Percentiles rank a stretch among this genome's conserved stretches.
Conservation (phyloP, 2,113 vertebrate genomes). For the Mastomys natalensis region DNA sequence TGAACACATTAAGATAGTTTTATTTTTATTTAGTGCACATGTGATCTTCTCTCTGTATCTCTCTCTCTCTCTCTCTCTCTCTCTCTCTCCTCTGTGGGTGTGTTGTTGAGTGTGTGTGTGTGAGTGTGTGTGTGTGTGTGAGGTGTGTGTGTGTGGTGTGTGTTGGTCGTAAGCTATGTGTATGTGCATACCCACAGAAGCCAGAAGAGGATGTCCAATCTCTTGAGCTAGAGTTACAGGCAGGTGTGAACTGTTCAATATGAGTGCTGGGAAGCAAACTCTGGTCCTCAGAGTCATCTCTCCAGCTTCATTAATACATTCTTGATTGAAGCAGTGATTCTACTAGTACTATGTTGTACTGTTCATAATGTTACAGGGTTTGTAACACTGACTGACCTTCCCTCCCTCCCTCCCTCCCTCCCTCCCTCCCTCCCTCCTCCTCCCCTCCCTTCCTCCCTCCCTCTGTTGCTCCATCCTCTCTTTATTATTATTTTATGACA, state of each 20-base stretch:
- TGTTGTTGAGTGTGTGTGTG: too few species aligned
- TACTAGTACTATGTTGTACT: background rate
- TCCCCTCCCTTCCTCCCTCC: rapidly evolving
- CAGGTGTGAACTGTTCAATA: background rate
- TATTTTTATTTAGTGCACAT: background rate
- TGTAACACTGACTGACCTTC: background rate
- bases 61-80: too few species aligned
- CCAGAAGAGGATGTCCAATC: background rate
- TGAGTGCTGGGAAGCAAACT: background rate
- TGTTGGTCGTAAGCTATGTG: too few species aligned
- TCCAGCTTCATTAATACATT: background rate
- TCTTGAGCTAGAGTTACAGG: background rate
- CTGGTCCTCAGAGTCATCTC: background rate
- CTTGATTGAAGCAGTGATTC: background rate
- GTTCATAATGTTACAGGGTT: background rate
- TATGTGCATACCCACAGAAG: background rate
- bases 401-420: too few species aligned
- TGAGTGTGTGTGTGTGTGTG: background rate
- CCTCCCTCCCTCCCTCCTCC: too few species aligned
- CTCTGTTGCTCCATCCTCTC: too few species aligned
- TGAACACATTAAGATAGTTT: background rate
- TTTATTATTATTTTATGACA: background rate
- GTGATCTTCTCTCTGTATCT: too few species aligned
- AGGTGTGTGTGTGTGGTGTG: background rate
- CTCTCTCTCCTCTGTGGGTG: too few species aligned